Base-by-base conservation (phyloP, 2,113 vertebrate species). In the Chamaea fasciata region DNA sequence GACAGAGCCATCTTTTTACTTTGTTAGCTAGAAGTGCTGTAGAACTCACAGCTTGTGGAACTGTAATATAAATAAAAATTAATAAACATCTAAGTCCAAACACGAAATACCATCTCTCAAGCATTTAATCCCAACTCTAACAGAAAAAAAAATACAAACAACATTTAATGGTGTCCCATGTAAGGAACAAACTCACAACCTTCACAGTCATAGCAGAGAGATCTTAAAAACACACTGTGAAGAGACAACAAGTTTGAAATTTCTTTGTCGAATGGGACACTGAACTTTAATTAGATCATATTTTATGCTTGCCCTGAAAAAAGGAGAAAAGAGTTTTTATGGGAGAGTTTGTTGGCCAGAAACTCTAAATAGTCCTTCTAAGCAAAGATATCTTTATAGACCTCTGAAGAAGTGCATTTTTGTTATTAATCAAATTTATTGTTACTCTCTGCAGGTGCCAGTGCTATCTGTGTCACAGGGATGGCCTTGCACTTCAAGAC, bases 401-500 rank as follows among this genome's bases (percentile, higher is more conserved):
- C 16, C 46, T 56, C 77, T 68, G 49, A 73, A 44, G 17, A 81
- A 69, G 31, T 14, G 21, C 0, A 4, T 74, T 90, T 44, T 57
- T 74, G 30, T 35, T 50, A 39, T 24, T 89, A 74, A 90, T 39
- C 27, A 8, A 6, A 17, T 90, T 13, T 63, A 5, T 52, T 69
- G 7, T 55, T 47, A 3, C 30, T 86, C 11, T 52, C 44, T 87
- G 67, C 92, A 97, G 96, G 55, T 95, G 39, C 50, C 64, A 89
- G 60, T 0, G 2, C 30, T 59, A 13, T 96, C 42, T 97, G 96
- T 86, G 21, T 97, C 55, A 95, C 96, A 21, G 92, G 28, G 21
- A 0, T 97, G 44, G 63, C 92, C 35, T 33, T 11, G 5, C 37
- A 94, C 26, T 97, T 97, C 86, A 95, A 49, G 44, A 96, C 96